Conservation (phyloP, 2,888 invertebrate genomes). For the Sarcophaga carnaria region DNA sequence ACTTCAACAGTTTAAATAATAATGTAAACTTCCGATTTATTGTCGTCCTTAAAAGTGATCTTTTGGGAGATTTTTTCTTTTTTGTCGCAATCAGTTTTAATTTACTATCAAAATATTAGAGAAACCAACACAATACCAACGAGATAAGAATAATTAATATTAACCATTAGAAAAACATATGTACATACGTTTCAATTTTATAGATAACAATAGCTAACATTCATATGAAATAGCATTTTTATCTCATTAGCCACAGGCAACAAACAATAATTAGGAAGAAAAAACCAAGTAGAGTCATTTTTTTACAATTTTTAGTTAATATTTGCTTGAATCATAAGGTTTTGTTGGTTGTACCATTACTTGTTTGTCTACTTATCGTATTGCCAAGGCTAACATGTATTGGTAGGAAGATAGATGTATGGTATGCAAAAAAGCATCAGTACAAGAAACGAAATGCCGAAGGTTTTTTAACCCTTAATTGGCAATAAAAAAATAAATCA, state of each 20-base stretch:
- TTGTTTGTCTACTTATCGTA: conserved; percentile 19
- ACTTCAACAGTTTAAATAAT: too few relatives aligned
- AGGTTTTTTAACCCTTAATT: conserved; percentile 21
- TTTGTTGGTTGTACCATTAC: too few relatives aligned
- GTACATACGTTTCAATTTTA: neutral
- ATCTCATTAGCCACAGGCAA: neutral
- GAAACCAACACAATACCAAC: neutral
- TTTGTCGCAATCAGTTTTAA: too few relatives aligned
- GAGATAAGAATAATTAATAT: neutral
- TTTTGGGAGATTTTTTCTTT: too few relatives aligned
- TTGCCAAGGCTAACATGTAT: conserved; percentile 41
- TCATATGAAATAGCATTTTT: neutral
- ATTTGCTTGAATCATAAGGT: too few relatives aligned
- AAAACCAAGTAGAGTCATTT: too few relatives aligned
- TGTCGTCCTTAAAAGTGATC: too few relatives aligned
- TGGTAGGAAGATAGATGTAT: neutral
- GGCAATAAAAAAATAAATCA: neutral
- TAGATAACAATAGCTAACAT: neutral
- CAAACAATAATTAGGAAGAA: neutral
- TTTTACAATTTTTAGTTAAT: too few relatives aligned
- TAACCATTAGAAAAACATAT: neutral
- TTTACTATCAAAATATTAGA: too few relatives aligned
- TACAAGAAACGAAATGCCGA: conserved; percentile 1
- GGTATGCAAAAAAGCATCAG: conserved; percentile 18
- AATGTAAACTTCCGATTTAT: too few relatives aligned